Evolutionary conservation across 2,888 invertebrate species (phyloP).

Genomic region (Escarpia spicata): DNA sequence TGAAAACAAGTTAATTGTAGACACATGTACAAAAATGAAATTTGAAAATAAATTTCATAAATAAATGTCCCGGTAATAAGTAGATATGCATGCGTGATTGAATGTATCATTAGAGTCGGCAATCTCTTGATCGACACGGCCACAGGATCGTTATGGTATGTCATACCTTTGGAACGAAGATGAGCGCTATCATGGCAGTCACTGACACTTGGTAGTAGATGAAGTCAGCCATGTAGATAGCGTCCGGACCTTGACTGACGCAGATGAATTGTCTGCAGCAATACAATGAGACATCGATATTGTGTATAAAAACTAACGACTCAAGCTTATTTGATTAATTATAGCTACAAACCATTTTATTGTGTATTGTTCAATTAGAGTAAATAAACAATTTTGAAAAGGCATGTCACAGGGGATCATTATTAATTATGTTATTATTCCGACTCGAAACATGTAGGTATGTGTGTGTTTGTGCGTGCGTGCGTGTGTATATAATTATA

Average conservation of each 20-base stretch:
- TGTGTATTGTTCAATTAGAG: too few species aligned
- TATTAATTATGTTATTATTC: too few species aligned
- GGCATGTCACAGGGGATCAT: too few species aligned
- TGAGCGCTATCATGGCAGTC: conserved; percentile 53
- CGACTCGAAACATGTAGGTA: neutral
- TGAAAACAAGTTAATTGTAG: too few species aligned
- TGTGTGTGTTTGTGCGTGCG: neutral
- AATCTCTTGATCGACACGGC: neutral
- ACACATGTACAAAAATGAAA: too few species aligned
- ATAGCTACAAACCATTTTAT: too few species aligned
- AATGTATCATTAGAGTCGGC: neutral
- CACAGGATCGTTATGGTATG: neutral
- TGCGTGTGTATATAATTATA: neutral
- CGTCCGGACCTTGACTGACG: conserved; percentile 53
- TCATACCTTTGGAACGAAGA: conserved; percentile 55
- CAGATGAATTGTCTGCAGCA: conserved; percentile 52
- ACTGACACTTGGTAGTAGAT: conserved; percentile 55
- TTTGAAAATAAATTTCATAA: too few species aligned
- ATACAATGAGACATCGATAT: neutral
- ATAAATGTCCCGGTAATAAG: too few species aligned
- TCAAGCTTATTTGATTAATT: too few species aligned
- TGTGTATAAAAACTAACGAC: neutral
- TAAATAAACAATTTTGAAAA: too few species aligned
- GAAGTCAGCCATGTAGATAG: conserved; percentile 52
- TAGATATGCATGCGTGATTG: neutral